Conservation (phyloP, 2,888 invertebrate species). For the Aromia moschata region DNA sequence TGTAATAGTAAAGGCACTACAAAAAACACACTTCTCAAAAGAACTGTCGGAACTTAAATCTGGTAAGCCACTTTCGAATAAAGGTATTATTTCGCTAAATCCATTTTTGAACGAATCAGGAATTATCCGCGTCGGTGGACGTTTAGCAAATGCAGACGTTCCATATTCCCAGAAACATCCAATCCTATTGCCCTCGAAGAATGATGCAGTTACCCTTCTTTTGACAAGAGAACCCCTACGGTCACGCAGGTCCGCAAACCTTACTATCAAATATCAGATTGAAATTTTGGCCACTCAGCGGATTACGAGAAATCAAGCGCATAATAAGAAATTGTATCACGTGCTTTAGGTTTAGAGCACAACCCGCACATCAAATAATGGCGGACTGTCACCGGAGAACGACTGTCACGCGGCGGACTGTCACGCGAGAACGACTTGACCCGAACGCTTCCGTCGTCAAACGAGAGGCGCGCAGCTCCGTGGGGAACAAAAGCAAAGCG, state of each 20-base stretch:
- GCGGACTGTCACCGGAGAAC: too few relatives aligned
- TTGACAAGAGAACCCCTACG: not conserved
- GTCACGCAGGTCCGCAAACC: slow-evolving; percentile 4
- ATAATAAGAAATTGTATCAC: not conserved
- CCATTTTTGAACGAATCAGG: slow-evolving; percentile 29
- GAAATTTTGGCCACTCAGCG: slow-evolving; percentile 8
- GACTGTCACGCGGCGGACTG: too few relatives aligned
- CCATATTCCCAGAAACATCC: slow-evolving; percentile 12
- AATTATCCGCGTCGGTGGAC: slow-evolving; percentile 32
- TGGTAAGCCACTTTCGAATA: not conserved
- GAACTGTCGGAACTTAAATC: slow-evolving; percentile 19
- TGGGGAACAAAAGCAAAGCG: too few relatives aligned
- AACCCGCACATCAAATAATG: slow-evolving; percentile 4
- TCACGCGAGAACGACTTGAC: too few relatives aligned
- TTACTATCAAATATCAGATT: slow-evolving; percentile 7
- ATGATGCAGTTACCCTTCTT: not conserved
- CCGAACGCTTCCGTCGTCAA: too few relatives aligned
- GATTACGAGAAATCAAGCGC: slow-evolving; percentile 3
- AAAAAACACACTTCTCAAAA: too few relatives aligned
- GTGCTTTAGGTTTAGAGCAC: slow-evolving; percentile 11
- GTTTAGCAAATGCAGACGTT: slow-evolving; percentile 28
- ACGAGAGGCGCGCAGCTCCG: too few relatives aligned
- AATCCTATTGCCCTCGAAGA: slow-evolving; percentile 1
- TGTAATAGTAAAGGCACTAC: slow-evolving; percentile 14
- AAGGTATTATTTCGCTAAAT: slow-evolving; percentile 18